phyloP scores from a whole-genome alignment of 2,113 vertebrate genomes.

The Hiodon tergisus region DNA sequence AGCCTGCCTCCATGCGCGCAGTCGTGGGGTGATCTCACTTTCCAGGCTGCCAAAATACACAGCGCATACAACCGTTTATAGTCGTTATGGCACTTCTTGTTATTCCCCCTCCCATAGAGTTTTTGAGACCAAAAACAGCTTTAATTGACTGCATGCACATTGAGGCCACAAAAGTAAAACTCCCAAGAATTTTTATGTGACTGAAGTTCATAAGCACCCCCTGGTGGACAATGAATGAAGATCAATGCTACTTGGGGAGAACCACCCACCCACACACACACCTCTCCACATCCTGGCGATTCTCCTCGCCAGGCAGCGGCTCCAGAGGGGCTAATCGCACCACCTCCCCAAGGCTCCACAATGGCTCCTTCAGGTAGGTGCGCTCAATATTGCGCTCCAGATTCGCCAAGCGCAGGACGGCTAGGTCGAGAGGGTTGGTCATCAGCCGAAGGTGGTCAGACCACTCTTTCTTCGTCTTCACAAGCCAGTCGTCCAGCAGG shows the following conservation, averaged over 20 bases:
- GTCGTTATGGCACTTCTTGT: not conserved
- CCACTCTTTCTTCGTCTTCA: conserved; percentile 77
- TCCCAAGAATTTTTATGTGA: not conserved
- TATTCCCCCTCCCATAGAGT: no score
- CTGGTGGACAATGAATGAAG: not conserved
- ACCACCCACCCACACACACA: conserved; percentile 14
- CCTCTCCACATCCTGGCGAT: conserved; percentile 52
- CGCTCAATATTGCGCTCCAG: conserved; percentile 89
- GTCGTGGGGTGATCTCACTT: conserved; percentile 83
- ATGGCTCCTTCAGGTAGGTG: conserved; percentile 87
- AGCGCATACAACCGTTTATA: no score
- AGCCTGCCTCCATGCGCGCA: conserved; percentile 84
- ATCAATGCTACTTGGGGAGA: no score
- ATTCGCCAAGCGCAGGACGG: conserved; percentile 72
- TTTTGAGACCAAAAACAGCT: no score
- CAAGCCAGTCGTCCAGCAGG: conserved; percentile 75
- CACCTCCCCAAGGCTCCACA: conserved; percentile 83
- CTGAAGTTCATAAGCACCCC: not conserved
- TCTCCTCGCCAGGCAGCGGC: conserved; percentile 55
- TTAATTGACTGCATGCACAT: not conserved
- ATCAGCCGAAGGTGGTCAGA: conserved; percentile 65
- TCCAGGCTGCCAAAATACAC: conserved; percentile 59
- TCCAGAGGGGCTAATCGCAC: conserved; percentile 72
- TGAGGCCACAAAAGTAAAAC: not conserved
- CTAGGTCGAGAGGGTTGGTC: conserved; percentile 84